These are phyloP conservation scores for Drosophila emarginata DNA, from an alignment of 2,888 invertebrate genomes.

Conservation along the genomic window DNA sequence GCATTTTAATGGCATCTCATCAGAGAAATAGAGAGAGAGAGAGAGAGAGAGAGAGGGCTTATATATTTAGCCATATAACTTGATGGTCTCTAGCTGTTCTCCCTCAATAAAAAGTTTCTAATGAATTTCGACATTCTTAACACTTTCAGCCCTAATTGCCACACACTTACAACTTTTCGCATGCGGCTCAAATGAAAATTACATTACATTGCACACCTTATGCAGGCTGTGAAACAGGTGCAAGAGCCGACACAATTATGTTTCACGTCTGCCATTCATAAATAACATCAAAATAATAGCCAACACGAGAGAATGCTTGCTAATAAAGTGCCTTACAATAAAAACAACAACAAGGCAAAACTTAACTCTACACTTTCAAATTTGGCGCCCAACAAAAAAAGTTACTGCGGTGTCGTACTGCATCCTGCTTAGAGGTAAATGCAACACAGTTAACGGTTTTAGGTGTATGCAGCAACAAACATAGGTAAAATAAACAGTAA, in stretches of 20 bases:
- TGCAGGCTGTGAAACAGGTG: constrained; percentile 31
- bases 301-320: constrained; percentile 23
- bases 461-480: background rate
- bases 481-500: background rate
- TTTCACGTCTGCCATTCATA: constrained; percentile 59
- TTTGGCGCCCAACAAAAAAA: constrained; percentile 43
- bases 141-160: constrained; percentile 56
- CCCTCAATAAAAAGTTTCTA: constrained; percentile 23
- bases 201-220: constrained; percentile 41
- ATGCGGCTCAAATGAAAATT: constrained; percentile 49
- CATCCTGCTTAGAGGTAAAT: constrained; percentile 44
- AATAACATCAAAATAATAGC: constrained; percentile 67
- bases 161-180: constrained; percentile 33
- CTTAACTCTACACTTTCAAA: constrained; percentile 21
- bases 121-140: constrained; percentile 41
- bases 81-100: background rate
- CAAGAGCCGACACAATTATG: constrained; percentile 41
- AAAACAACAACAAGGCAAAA: constrained; percentile 14
- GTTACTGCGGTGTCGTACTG: constrained; percentile 41
- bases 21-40: constrained; percentile 13
- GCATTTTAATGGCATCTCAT: constrained; percentile 50
- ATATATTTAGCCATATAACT: no score
- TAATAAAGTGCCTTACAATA: constrained; percentile 58
- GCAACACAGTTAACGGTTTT: constrained; percentile 42
- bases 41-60: background rate